These are phyloP conservation scores for Nomia melanderi DNA, from an alignment of 1,140 invertebrate genomes.

Conservation along the genomic window DNA sequence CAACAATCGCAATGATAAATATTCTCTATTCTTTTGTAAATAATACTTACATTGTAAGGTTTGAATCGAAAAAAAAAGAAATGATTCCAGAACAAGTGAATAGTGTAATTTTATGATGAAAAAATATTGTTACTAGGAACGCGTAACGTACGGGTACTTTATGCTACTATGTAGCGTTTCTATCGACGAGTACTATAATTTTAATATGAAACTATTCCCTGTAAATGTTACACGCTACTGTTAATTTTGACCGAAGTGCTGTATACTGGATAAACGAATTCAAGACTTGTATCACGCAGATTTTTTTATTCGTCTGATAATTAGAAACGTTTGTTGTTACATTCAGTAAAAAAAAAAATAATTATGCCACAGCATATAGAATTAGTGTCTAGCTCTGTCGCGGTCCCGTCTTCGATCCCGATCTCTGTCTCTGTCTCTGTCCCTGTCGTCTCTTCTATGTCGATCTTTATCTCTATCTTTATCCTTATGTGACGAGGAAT, in stretches of 20 bases:
- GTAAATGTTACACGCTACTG: slow-evolving; percentile 19
- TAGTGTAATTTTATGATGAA: slow-evolving; percentile 7
- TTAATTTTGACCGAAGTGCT: slow-evolving; percentile 18
- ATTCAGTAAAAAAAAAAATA: slow-evolving; percentile 36
- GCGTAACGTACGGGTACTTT: slow-evolving; percentile 44
- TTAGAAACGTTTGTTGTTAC: slow-evolving; percentile 3
- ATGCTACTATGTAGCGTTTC: slow-evolving; percentile 62
- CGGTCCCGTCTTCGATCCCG: slow-evolving; percentile 76
- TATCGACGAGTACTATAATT: slow-evolving; percentile 51
- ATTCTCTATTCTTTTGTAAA: slow-evolving; percentile 37
- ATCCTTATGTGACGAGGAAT: slow-evolving; percentile 71
- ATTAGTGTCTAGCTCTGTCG: slow-evolving; percentile 70
- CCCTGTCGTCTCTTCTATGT: slow-evolving; percentile 79
- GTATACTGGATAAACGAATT: slow-evolving; percentile 27
- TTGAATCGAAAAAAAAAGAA: not conserved
- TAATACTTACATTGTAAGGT: slow-evolving; percentile 12
- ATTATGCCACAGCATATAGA: not conserved
- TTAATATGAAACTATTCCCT: slow-evolving; percentile 54
- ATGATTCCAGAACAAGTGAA: slow-evolving; percentile 15
- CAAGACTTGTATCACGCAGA: not conserved
- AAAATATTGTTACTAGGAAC: slow-evolving; percentile 32
- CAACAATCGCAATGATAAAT: slow-evolving; percentile 29
- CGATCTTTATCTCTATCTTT: slow-evolving; percentile 76
- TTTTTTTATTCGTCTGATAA: slow-evolving; percentile 9
- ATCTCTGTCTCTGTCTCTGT: slow-evolving; percentile 56